Percentiles rank a stretch among this genome's conserved stretches.
phyloP scores from a whole-genome alignment of 2,888 invertebrate species.

The Macaria liturata region DNA sequence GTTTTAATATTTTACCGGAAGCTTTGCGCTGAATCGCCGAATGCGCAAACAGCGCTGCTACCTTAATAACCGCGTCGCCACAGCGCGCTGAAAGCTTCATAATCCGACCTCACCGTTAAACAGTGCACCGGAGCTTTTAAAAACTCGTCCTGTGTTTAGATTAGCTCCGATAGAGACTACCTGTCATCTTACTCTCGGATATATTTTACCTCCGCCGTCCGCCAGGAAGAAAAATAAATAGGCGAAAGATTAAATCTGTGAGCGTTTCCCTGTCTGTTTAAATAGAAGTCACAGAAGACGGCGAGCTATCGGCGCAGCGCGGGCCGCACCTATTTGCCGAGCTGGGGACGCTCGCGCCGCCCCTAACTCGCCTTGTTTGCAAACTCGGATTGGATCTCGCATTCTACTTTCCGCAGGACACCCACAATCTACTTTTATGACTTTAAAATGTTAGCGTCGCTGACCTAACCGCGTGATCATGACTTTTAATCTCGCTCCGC shows the following conservation, averaged over 20 bases:
- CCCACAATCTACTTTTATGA: constrained; percentile 79
- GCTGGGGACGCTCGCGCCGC: constrained; percentile 54
- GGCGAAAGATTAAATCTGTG: constrained; percentile 74
- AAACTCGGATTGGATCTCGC: constrained; percentile 81
- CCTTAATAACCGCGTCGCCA: constrained; percentile 72
- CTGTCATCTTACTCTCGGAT: constrained; percentile 65
- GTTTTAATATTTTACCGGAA: constrained; percentile 75
- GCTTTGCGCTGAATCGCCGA: constrained; percentile 65
- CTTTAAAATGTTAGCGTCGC: constrained; percentile 71
- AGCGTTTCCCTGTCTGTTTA: constrained; percentile 77
- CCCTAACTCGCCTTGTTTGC: constrained; percentile 82
- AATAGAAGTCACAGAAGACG: constrained; percentile 77
- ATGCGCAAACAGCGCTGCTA: constrained; percentile 72
- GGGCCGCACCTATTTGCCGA: constrained; percentile 70
- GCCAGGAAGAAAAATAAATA: constrained; percentile 70
- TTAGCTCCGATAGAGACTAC: constrained; percentile 66
- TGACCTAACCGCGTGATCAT: constrained; percentile 58
- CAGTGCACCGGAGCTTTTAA: constrained; percentile 59
- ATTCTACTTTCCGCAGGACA: constrained; percentile 77
- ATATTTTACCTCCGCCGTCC: constrained; percentile 64
- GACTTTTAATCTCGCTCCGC: constrained; percentile 49
- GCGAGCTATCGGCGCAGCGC: constrained; percentile 77
- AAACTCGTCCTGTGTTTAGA: constrained; percentile 65
- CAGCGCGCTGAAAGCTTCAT: constrained; percentile 65
- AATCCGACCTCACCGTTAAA: constrained; percentile 62